Evolutionary conservation across 2,797 vertebrate genomes (phyloP).

Genomic region (Pseudochaenichthys georgianus): DNA sequence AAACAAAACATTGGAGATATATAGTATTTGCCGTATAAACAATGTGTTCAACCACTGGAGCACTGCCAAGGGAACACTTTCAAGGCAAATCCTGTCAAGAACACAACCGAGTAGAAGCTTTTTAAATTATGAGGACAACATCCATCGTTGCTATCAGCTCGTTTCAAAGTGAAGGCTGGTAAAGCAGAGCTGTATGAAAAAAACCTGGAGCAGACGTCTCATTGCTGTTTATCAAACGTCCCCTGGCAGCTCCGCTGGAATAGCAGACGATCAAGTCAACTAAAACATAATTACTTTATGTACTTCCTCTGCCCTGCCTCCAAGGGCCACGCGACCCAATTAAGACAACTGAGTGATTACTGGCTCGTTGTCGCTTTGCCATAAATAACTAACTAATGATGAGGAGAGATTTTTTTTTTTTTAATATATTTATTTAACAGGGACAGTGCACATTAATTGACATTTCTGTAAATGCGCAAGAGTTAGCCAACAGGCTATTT

Average conservation of each 20-base stretch:
- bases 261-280: conserved; percentile 61
- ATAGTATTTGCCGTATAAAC: conserved; percentile 46
- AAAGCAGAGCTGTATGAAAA: conserved; percentile 65
- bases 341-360: conserved; percentile 72
- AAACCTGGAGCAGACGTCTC: conserved; percentile 64
- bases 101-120: conserved; percentile 65
- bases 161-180: conserved; percentile 62
- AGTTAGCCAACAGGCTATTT: no score
- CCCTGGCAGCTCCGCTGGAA: conserved; percentile 63
- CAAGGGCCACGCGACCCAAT: conserved; percentile 74
- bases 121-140: conserved; percentile 68
- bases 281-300: conserved; percentile 73
- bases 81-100: conserved; percentile 64
- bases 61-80: conserved; percentile 48
- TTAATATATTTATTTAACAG: no score
- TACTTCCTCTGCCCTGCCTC: conserved; percentile 69
- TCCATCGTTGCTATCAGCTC: conserved; percentile 64
- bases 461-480: no score
- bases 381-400: conserved; percentile 6
- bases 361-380: conserved; percentile 32
- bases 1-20: conserved; percentile 8
- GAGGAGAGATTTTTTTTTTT: background rate
- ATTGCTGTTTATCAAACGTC: conserved; percentile 69
- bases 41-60: conserved; percentile 35
- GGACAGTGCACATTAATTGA: no score